Percentiles rank a stretch among this genome's conserved stretches.
Conservation (phyloP, 2,797 vertebrate genomes). For the Microhierax caerulescens region DNA sequence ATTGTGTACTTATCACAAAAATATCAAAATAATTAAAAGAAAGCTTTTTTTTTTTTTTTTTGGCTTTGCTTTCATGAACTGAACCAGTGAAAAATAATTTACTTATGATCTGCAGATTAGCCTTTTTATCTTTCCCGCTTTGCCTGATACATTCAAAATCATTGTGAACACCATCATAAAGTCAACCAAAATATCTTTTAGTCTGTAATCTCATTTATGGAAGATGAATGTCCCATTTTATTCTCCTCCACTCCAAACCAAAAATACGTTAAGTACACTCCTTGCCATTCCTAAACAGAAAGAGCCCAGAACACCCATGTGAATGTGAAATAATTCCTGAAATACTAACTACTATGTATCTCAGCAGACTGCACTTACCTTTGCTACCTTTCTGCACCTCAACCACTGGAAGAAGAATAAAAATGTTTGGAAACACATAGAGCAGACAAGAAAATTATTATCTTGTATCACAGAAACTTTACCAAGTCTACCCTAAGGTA, state of each 20-base stretch:
- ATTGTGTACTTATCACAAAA: neutral
- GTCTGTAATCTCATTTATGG: neutral
- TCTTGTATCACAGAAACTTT: neutral
- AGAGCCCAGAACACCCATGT: neutral
- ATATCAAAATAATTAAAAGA: neutral
- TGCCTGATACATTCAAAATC: neutral
- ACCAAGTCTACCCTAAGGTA: neutral
- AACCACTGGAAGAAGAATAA: neutral
- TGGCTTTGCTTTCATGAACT: neutral
- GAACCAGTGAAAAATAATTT: neutral
- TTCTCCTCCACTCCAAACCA: neutral
- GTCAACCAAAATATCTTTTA: neutral
- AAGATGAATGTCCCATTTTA: neutral
- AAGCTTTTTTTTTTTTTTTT: neutral
- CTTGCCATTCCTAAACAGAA: neutral
- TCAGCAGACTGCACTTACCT: neutral
- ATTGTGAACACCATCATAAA: neutral
- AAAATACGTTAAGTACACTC: neutral
- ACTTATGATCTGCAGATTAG: neutral
- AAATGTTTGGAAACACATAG: neutral
- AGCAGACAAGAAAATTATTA: neutral
- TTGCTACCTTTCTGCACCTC: neutral
- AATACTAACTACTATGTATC: neutral
- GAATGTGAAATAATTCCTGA: neutral
- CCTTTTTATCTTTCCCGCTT: neutral